phyloP scores from a whole-genome alignment of 2,888 invertebrate genomes.

The Hypsopygia costalis region DNA sequence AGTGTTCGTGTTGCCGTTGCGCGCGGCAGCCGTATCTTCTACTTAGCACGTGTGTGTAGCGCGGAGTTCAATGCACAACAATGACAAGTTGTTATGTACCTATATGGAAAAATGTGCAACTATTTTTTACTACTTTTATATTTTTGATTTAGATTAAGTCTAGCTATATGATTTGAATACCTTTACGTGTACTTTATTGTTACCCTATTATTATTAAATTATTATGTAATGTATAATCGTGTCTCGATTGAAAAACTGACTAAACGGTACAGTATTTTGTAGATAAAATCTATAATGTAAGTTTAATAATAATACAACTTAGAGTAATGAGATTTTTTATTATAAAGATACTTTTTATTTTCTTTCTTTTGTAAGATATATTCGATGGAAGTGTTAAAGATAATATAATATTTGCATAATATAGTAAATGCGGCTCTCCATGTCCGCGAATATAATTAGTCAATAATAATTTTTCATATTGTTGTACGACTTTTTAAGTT shows the following conservation, averaged over 20 bases:
- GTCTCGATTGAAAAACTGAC: conserved; percentile 74
- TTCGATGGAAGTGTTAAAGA: conserved; percentile 81
- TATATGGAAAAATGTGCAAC: conserved; percentile 67
- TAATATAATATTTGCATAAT: conserved; percentile 84
- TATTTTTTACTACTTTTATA: conserved; percentile 81
- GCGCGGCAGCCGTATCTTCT: no score
- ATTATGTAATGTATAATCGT: conserved; percentile 55
- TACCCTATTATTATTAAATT: conserved; percentile 67
- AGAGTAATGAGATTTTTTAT: conserved; percentile 79
- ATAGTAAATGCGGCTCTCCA: conserved; percentile 86
- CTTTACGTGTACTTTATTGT: conserved; percentile 67
- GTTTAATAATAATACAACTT: conserved; percentile 75
- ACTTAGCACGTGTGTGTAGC: conserved; percentile 8
- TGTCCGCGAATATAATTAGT: conserved; percentile 86
- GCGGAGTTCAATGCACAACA: conserved; percentile 56
- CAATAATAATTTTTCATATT: conserved; percentile 92
- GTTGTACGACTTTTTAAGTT: conserved; percentile 93
- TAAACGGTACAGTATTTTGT: conserved; percentile 77
- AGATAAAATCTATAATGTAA: conserved; percentile 79
- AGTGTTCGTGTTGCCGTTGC: not conserved
- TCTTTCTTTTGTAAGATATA: conserved; percentile 80
- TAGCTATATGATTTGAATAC: conserved; percentile 75
- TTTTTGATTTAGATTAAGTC: conserved; percentile 78
- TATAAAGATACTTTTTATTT: conserved; percentile 77
- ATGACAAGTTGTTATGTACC: conserved; percentile 57